phyloP scores from a whole-genome alignment of 1,140 invertebrate species.

The Panulirus ornatus region DNA sequence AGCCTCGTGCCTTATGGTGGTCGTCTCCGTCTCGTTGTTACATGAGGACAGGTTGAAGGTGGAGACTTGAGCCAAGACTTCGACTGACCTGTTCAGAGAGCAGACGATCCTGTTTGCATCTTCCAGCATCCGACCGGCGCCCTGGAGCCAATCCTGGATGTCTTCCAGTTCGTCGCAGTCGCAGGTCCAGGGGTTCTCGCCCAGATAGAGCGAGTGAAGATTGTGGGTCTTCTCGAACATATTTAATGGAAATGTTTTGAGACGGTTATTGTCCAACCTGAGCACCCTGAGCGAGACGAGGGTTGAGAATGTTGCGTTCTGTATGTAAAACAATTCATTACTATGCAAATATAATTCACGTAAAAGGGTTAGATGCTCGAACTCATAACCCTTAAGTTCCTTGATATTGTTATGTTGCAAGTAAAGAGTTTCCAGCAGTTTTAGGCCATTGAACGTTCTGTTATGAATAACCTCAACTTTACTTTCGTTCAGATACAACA shows the following conservation, averaged over 20 bases:
- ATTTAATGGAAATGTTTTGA: slow-evolving; percentile 88
- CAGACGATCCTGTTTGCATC: slow-evolving; percentile 80
- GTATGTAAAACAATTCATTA: slow-evolving; percentile 85
- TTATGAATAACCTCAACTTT: slow-evolving; percentile 92
- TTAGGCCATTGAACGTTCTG: slow-evolving; percentile 92
- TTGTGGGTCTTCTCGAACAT: slow-evolving; percentile 82
- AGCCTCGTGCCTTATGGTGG: slow-evolving; percentile 62
- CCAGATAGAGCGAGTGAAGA: slow-evolving; percentile 82
- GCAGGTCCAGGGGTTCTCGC: slow-evolving; percentile 92
- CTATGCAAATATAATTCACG: slow-evolving; percentile 83
- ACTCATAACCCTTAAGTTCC: slow-evolving; percentile 89
- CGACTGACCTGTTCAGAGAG: slow-evolving; percentile 66
- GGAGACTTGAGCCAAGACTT: slow-evolving; percentile 58
- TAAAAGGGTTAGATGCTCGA: slow-evolving; percentile 84
- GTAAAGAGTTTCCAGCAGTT: slow-evolving; percentile 88
- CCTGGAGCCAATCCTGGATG: slow-evolving; percentile 88
- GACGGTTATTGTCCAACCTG: slow-evolving; percentile 87
- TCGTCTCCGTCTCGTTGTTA: slow-evolving; percentile 61
- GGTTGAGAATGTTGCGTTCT: slow-evolving; percentile 87
- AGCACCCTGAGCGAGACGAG: slow-evolving; percentile 85
- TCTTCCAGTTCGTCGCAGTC: slow-evolving; percentile 90
- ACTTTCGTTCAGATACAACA: slow-evolving; percentile 90
- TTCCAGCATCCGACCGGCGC: slow-evolving; percentile 82
- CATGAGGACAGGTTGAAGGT: slow-evolving; percentile 70
- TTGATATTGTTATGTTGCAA: slow-evolving; percentile 88